These are phyloP conservation scores for Phengaris alcon DNA, from an alignment of 2,888 invertebrate genomes.

Conservation along the genomic window DNA sequence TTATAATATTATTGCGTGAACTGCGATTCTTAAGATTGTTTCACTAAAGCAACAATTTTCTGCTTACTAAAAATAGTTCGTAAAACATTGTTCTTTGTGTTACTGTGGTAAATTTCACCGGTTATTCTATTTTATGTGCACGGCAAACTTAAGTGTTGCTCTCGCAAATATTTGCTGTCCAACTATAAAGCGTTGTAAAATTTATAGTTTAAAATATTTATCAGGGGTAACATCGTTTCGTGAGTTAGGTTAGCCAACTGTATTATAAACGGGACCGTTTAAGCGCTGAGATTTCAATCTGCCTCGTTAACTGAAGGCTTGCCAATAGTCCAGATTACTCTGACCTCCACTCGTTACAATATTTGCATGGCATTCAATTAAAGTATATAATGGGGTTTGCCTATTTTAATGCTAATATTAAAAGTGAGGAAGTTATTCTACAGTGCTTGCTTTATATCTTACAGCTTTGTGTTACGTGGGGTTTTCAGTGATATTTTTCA, in stretches of 20 bases:
- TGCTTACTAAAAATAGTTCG: not conserved
- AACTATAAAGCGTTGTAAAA: conserved; percentile 16
- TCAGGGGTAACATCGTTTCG: conserved; percentile 25
- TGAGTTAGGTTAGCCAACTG: conserved; percentile 27
- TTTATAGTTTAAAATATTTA: conserved; percentile 28
- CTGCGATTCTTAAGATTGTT: too few relatives aligned
- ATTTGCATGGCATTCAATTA: conserved; percentile 19
- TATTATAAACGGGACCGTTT: conserved; percentile 18
- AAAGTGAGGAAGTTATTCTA: not conserved
- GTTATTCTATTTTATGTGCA: not conserved
- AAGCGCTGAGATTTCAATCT: conserved; percentile 28
- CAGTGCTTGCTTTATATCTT: not conserved
- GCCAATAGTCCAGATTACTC: conserved; percentile 17
- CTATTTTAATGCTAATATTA: conserved; percentile 10
- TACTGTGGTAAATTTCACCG: not conserved
- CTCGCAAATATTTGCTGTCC: conserved; percentile 18
- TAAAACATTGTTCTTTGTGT: not conserved
- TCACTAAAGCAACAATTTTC: too few relatives aligned
- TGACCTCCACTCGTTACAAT: conserved; percentile 23
- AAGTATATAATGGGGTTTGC: conserved; percentile 11
- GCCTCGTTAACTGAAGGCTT: conserved; percentile 26
- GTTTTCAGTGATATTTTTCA: not conserved
- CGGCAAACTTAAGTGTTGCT: not conserved
- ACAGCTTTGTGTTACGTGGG: not conserved
- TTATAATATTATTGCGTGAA: not conserved